Base-by-base conservation (phyloP, 2,113 vertebrate genomes). In the Centropus bengalensis region DNA sequence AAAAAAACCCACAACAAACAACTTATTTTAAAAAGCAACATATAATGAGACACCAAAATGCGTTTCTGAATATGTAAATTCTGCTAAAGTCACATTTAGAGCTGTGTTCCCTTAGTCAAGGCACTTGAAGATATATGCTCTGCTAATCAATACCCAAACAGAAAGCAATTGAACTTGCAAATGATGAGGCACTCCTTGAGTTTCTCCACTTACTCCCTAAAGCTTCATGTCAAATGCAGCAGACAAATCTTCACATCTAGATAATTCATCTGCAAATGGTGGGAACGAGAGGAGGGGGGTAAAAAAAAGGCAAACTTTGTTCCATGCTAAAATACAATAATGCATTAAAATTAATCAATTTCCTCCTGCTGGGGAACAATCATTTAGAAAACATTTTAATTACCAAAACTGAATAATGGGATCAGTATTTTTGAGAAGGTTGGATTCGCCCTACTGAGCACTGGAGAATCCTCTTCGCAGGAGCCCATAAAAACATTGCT, bases 321-420 rank as follows among this genome's bases (percentile, higher is more conserved):
- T 95, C 73, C 44, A 30, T 75, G 82, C 79, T 86, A 93, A 94
- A 94, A 95, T 96, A 95, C 93, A 95, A 92, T 95, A 95, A 93
- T 94, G 82, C 94, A 95, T 94, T 96, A 96, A 82, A 85, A 91
- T 79, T 44, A 96, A 96, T 94, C 94, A 89, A 78, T 94, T 92
- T 93, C 86, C 67, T 88, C 89, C 92, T 89, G 94, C 94, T 89
- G 90, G 74, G 89, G 89, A 92, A 84, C 88, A 83, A 70, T 96
- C 86, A 56, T 95, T 95, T 74, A 92, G 93, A 95, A 96, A 92
- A 91, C n/a, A 63, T 95, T 96, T 93, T 94, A 94, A 96, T 96
- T 95, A 93, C 73, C 71, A 68, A 63, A 49, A 88, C 81, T 73
- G 88, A 82, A 88, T 92, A 60, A 88, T 92, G 67, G 93, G 80